phyloP scores from a whole-genome alignment of 2,113 vertebrate species.

The Lamprotornis superbus region DNA sequence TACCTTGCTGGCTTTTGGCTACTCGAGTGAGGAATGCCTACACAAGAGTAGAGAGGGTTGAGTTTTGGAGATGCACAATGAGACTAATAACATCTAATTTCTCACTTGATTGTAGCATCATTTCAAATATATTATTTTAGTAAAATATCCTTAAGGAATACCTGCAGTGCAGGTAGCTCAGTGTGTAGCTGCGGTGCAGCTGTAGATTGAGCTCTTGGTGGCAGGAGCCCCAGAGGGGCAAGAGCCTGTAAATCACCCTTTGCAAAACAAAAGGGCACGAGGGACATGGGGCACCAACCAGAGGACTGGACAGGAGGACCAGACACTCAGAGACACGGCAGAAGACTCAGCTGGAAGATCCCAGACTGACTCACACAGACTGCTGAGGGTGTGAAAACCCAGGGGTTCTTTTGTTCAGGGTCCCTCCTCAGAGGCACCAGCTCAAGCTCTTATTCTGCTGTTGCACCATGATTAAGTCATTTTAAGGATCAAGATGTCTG shows the following conservation, averaged over 20 bases:
- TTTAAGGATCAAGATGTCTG: background rate
- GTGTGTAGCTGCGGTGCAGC: background rate
- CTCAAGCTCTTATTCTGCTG: background rate
- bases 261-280: background rate
- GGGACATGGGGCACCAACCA: background rate
- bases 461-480: background rate
- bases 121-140: background rate
- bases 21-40: constrained; percentile 94
- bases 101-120: background rate
- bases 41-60: background rate
- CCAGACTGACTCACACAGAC: background rate
- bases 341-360: background rate
- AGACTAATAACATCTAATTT: background rate
- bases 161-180: background rate
- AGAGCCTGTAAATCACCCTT: background rate
- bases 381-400: background rate
- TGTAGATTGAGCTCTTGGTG: background rate
- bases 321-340: fast-evolving
- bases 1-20: constrained; percentile 89
- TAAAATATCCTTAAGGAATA: background rate
- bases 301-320: fast-evolving
- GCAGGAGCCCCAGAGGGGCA: background rate
- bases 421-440: background rate
- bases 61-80: background rate
- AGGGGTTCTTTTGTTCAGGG: background rate